Percentiles rank a stretch among this genome's conserved stretches.
Evolutionary conservation across 2,797 vertebrate genomes (phyloP).

Genomic region (Phrynocephalus guinanensis): DNA sequence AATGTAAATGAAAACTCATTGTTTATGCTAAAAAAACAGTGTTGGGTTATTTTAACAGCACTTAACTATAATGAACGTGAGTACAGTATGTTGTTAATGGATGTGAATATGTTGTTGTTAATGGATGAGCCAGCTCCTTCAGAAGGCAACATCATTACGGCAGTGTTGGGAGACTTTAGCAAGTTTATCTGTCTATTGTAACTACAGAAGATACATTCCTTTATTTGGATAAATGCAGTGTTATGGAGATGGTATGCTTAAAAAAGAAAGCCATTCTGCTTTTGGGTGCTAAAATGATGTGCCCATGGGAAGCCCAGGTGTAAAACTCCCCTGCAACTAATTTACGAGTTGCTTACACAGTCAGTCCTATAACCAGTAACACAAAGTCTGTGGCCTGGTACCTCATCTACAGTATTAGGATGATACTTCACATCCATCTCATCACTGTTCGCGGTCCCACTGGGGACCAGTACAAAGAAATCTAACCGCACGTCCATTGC

Average conservation of each 20-base stretch:
- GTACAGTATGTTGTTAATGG: background rate
- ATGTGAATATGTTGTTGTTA: background rate
- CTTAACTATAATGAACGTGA: background rate
- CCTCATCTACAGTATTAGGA: no score
- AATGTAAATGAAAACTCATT: constrained; percentile 4
- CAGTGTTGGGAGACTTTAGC: constrained; percentile 61
- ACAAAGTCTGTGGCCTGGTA: no score
- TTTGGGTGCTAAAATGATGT: background rate
- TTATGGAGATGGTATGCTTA: no score
- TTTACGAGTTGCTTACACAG: no score
- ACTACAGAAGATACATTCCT: constrained; percentile 55
- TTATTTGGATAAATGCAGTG: constrained; percentile 11
- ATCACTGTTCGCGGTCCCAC: no score
- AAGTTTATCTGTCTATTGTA: constrained; percentile 57
- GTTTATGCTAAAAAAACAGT: background rate
- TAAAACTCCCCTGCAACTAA: no score
- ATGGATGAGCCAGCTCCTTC: constrained; percentile 46
- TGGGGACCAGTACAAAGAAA: no score
- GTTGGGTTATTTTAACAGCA: background rate
- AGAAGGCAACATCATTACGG: constrained; percentile 53
- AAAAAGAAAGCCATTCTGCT: background rate
- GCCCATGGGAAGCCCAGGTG: no score
- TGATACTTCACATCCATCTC: no score
- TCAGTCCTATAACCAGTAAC: no score
- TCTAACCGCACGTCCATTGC: no score